These are phyloP conservation scores for Pseudochirops cupreus DNA, from an alignment of 2,797 vertebrate species.

Conservation along the genomic window DNA sequence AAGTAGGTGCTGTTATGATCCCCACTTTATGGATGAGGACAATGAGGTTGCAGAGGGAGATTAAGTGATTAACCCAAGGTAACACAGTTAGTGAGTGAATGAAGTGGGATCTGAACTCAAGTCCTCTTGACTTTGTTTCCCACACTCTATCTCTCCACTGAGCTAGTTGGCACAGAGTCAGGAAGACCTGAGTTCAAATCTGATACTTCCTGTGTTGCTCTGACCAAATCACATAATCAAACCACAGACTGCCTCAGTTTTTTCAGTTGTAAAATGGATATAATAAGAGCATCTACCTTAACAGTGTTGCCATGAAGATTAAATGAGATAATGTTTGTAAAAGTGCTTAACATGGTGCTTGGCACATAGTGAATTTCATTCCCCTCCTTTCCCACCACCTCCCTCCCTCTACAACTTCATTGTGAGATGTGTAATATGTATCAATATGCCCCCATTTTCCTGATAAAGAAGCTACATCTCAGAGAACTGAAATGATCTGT, in stretches of 20 bases:
- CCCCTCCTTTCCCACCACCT: not conserved
- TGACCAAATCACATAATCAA: not conserved
- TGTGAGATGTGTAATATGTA: not conserved
- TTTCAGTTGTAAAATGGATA: not conserved
- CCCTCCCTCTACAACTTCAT: not conserved
- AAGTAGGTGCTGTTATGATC: not conserved
- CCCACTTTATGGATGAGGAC: not conserved
- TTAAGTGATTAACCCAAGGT: not conserved
- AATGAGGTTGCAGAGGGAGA: not conserved
- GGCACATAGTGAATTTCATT: not conserved
- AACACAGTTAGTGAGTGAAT: not conserved
- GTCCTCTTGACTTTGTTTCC: not conserved
- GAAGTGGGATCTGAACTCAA: not conserved
- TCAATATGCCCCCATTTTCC: not conserved
- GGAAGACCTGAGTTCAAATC: not conserved
- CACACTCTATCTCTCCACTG: not conserved
- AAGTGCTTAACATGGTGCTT: not conserved
- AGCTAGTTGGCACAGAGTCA: not conserved
- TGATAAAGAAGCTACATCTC: not conserved
- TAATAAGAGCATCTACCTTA: not conserved
- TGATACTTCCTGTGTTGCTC: not conserved
- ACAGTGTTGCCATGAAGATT: not conserved
- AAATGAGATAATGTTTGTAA: not conserved
- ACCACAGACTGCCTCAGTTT: not conserved
- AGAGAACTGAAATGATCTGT: not conserved